A percentile compares a stretch with the other conserved stretches of the same genome.
phyloP scores from a whole-genome alignment of 2,113 vertebrate genomes.

The Gopherus evgoodei region DNA sequence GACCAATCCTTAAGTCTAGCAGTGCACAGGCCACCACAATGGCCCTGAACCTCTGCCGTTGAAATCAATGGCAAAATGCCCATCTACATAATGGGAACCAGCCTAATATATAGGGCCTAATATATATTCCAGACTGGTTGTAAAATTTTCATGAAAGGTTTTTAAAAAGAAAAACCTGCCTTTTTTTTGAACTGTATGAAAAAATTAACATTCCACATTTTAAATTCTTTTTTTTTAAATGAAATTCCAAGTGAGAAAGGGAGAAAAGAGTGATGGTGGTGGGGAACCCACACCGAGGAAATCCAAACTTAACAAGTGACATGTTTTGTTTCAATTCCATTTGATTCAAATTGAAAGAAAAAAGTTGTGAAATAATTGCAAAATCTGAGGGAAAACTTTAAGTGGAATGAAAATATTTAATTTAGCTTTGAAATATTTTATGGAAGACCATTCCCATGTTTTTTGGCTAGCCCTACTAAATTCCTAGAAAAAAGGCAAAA shows the following conservation, averaged over 20 bases:
- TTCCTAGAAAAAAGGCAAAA: neutral
- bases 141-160: conserved; percentile 45
- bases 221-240: neutral
- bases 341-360: neutral
- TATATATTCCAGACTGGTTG: conserved; percentile 38
- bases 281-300: neutral
- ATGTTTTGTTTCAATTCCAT: neutral
- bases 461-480: neutral
- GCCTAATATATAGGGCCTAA: neutral
- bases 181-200: conserved; percentile 11
- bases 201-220: neutral
- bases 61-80: conserved; percentile 53
- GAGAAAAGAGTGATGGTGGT: accelerated
- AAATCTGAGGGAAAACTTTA: neutral
- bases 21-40: conserved; percentile 33
- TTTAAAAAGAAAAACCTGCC: neutral
- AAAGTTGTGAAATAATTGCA: neutral
- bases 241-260: conserved; percentile 10
- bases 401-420: neutral
- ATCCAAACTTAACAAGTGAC: neutral
- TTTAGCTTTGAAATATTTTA: conserved; percentile 7
- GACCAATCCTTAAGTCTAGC: conserved; percentile 57
- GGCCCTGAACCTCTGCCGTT: conserved; percentile 44
- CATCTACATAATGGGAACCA: conserved; percentile 25
- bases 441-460: neutral